Base-by-base conservation (phyloP, 2,888 invertebrate genomes). In the Euplexia lucipara region DNA sequence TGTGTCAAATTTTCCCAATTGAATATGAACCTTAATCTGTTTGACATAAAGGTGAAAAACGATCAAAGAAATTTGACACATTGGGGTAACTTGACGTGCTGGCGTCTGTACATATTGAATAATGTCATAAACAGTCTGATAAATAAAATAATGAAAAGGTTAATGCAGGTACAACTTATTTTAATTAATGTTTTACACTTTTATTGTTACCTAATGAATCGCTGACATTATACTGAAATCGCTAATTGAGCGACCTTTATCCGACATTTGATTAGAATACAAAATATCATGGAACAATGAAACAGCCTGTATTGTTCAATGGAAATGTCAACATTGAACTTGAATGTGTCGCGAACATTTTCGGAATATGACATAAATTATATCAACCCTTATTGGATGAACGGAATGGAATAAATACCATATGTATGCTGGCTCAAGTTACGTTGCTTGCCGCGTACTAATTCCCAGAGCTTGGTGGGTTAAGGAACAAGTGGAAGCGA, bases 301-400 rank as follows among this genome's bases (percentile, higher is more conserved):
- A 88, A 82, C 94, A 88, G 52, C 87, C 93, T 93, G 92, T 94
- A 92, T 89, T 89, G 87, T 88, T 78, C 86, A 90, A 91, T 90
- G 89, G 86, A 91, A 94, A 92, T 92, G 93, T 95, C 94, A 94
- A 92, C 92, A 92, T 92, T 91, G 91, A 93, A 92, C 90, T 91
- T 90, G 76, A 67, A 79, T 81, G 83, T 83, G 86, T 86, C 75
- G 83, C 81, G 79, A 82, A 81, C 87, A 88, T 88, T 87, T 88
- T 82, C 89, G 88, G 91, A 91, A 92, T 93, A 91, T 93, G 94
- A 94, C 94, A 95, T 92, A 93, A 93, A 94, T 93, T 93, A 91
- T 91, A 91, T 89, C 89, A 86, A 88, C 93, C 93, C 94, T 89
- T 88, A 88, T 88, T 89, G 88, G 86, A 83, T 86, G 92, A 88